These are phyloP conservation scores for Geophilus truncorum DNA, from an alignment of 2,888 invertebrate species.

Conservation along the genomic window DNA sequence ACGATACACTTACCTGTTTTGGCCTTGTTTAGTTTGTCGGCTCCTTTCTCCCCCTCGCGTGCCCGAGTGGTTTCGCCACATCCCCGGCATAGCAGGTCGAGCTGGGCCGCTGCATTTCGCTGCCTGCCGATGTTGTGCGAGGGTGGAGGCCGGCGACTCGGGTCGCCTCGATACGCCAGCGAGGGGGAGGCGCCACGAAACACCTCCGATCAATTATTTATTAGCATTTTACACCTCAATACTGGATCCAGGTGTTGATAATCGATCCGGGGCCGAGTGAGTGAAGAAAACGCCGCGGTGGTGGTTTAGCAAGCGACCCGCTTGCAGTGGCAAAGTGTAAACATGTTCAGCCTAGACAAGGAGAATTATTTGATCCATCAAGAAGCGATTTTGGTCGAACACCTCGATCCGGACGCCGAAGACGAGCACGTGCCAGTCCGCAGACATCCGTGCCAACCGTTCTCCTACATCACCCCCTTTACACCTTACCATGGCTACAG, in stretches of 20 bases:
- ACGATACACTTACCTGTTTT: background rate
- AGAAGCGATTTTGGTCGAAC: constrained; percentile 35
- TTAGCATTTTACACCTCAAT: too few relatives aligned
- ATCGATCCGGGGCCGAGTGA: too few relatives aligned
- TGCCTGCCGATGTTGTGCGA: background rate
- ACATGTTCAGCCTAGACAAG: constrained; percentile 36
- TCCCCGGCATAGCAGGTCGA: constrained; percentile 10
- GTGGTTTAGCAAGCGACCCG: background rate
- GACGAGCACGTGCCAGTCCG: constrained; percentile 14
- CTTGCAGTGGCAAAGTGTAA: background rate
- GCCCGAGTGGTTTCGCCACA: constrained; percentile 5
- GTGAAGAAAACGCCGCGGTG: background rate
- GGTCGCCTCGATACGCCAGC: too few relatives aligned
- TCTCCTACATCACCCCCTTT: constrained; percentile 31
- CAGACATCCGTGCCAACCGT: constrained; percentile 29
- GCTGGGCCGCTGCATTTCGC: constrained; percentile 3
- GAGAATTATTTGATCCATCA: constrained; percentile 37
- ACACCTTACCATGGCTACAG: constrained; percentile 25
- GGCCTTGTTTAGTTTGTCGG: background rate
- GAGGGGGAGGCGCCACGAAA: too few relatives aligned
- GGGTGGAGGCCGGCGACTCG: background rate
- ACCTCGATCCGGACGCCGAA: background rate
- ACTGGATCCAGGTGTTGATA: too few relatives aligned
- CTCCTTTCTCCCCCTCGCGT: background rate
- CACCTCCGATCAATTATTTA: too few relatives aligned